These are phyloP conservation scores for Collichthys lucidus DNA, from an alignment of 2,113 vertebrate genomes.

Conservation along the genomic window DNA sequence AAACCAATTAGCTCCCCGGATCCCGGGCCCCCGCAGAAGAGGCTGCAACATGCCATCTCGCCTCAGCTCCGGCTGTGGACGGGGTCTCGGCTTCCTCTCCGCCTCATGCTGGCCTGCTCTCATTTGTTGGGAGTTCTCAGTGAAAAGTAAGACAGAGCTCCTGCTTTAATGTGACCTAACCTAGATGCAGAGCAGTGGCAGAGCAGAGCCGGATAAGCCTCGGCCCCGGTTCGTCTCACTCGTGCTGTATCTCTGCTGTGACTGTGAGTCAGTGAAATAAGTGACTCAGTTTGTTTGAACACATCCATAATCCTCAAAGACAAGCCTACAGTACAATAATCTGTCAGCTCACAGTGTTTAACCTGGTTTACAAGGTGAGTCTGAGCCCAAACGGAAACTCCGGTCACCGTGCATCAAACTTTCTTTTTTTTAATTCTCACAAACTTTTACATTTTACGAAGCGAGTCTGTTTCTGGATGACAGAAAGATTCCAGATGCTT, in stretches of 20 bases:
- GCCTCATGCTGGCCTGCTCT: conserved; percentile 36
- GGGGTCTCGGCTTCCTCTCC: conserved; percentile 8
- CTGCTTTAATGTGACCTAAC: conserved; percentile 50
- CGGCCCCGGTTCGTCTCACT: background rate
- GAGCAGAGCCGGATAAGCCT: conserved; percentile 30
- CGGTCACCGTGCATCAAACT: background rate
- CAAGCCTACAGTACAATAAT: background rate
- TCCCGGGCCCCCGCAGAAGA: conserved; percentile 41
- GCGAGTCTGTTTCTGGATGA: background rate
- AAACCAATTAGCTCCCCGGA: conserved; percentile 73
- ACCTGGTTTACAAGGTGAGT: conserved; percentile 6
- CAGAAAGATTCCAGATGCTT: background rate
- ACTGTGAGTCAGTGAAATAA: background rate
- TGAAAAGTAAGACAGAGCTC: conserved; percentile 22
- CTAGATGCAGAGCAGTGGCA: conserved; percentile 40
- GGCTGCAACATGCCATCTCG: conserved; percentile 39
- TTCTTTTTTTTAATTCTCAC: background rate
- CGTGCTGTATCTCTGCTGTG: background rate
- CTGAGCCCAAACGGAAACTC: background rate
- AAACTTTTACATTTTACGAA: background rate
- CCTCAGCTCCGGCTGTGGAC: conserved; percentile 37
- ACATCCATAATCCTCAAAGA: conserved; percentile 17
- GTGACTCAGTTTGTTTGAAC: background rate
- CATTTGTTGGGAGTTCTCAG: conserved; percentile 33
- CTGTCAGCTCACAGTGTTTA: background rate